These are phyloP conservation scores for Norana najaformis DNA, from an alignment of 2,888 invertebrate genomes.

Conservation along the genomic window DNA sequence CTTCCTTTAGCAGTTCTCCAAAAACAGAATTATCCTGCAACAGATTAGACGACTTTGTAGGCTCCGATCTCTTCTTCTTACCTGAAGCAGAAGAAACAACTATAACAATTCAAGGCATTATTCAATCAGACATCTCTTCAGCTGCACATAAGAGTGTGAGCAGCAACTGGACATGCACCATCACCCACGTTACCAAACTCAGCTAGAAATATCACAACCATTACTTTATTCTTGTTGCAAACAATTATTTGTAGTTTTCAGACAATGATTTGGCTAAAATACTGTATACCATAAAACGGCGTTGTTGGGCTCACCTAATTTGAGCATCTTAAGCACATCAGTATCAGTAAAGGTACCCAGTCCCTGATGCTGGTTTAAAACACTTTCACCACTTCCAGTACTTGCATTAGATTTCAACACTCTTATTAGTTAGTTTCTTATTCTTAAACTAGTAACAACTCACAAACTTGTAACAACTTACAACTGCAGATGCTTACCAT, in stretches of 20 bases:
- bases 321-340: not conserved
- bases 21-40: conserved; percentile 7
- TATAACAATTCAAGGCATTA: not conserved
- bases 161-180: not conserved
- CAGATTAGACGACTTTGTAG: not conserved
- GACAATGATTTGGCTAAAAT: too few species aligned
- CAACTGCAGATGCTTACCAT: not conserved
- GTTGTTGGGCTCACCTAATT: not conserved
- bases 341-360: not conserved
- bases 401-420: not conserved
- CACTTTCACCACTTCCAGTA: not conserved
- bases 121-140: not conserved
- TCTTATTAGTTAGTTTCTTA: not conserved
- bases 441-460: not conserved
- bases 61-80: not conserved
- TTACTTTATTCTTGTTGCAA: not conserved
- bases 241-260: not conserved
- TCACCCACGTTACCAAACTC: not conserved
- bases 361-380: not conserved
- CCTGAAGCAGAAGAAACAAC: not conserved
- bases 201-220: not conserved
- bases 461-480: not conserved
- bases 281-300: not conserved
- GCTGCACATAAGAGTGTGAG: not conserved
- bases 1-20: not conserved